phyloP scores from a whole-genome alignment of 1,140 invertebrate species.

The Stegodyphus mimosarum region DNA sequence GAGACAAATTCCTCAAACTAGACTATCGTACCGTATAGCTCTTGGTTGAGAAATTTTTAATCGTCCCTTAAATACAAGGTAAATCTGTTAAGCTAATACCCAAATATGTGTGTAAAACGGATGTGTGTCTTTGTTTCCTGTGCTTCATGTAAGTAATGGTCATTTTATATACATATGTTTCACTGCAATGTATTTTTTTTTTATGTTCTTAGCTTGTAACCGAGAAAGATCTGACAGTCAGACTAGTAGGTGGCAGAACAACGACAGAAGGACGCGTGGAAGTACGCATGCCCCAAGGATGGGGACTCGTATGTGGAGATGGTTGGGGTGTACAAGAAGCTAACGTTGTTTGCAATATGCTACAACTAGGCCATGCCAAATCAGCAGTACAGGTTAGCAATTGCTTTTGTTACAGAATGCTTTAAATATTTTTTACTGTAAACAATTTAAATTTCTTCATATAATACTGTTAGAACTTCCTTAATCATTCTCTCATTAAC shows the following conservation, averaged over 20 bases:
- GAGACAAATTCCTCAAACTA: no score
- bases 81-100: no score
- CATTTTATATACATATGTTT: no score
- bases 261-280: conserved; percentile 81
- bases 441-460: no score
- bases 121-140: no score
- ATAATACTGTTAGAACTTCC: no score
- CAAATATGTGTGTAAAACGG: no score
- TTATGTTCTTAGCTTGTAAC: conserved; percentile 45
- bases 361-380: conserved; percentile 80
- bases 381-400: conserved; percentile 72
- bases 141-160: no score
- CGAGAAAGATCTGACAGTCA: conserved; percentile 67
- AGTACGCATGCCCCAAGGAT: conserved; percentile 74
- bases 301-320: conserved; percentile 91
- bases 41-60: no score
- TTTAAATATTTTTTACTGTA: no score
- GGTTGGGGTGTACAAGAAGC: conserved; percentile 89
- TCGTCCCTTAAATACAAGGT: no score
- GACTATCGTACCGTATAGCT: no score
- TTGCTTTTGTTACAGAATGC: neutral
- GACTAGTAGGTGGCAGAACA: conserved; percentile 75
- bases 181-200: neutral
- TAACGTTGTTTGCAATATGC: conserved; percentile 82
- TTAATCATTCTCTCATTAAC: neutral